Evolutionary conservation across 1,140 invertebrate genomes (phyloP), one percentile per base, ranked within the genome.

Genomic region (Hylaeus anthracinus): DNA sequence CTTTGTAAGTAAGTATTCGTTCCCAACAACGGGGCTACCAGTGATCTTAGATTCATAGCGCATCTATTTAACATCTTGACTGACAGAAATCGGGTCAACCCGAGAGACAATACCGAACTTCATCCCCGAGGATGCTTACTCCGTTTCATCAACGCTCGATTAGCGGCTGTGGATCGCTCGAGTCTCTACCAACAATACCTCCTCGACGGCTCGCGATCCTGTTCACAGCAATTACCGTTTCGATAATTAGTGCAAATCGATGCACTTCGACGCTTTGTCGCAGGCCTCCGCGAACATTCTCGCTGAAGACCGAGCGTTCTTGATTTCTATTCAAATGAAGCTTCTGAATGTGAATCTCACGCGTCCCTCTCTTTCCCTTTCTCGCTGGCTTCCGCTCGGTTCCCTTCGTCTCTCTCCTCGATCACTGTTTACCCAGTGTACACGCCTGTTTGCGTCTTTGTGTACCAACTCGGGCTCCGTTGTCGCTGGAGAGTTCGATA

Each of bases 291-390:
- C 64, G 39, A 61, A 66, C 58, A 63, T 61, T 14, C 39, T 72
- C 58, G 64, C 70, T 43, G 67, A 69, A 75, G 56, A 55, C 45
- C 48, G 56, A 39, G 69, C 58, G 39, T 63, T 78, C 72, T 76
- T 48, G 72, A 79, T 71, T 75, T 74, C 48, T 69, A 86, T 86
- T 79, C 63, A 70, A 86, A 86, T 67, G 48, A 61, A 79, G 60
- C 66, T 61, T 73, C 41, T 65, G 55, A 69, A 61, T 51, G 65
- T 51, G 60, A 53, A 43, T 64, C 56, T 56, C 53, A 37, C 56
- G 41, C 55, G 61, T 26, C 39, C 39, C 63, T 37, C 15, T 39
- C 43, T n/a, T 15, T 41, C 14, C 14, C 2, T 9, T 45, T 14
- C 10, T 51, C 5, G 1, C n/a, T 10, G 2, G 9, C 2, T 66